These are phyloP conservation scores for Helleia helle DNA, from an alignment of 2,888 invertebrate genomes.

Conservation along the genomic window DNA sequence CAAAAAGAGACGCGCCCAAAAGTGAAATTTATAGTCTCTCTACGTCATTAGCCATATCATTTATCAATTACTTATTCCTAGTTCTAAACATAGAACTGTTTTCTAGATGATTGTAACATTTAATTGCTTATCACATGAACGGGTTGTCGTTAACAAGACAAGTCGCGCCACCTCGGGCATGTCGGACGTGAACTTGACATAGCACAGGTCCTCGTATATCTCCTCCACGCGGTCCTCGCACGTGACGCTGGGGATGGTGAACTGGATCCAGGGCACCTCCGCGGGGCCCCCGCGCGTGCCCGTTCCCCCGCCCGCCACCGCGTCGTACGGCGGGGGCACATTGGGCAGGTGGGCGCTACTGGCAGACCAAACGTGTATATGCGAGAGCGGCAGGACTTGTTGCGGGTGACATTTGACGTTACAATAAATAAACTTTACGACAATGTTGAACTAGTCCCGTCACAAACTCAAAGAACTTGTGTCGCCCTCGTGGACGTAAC, in stretches of 20 bases:
- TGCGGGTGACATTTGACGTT: no score
- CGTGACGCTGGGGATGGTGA: slow-evolving; percentile 76
- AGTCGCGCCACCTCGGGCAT: slow-evolving; percentile 77
- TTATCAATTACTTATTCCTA: no score
- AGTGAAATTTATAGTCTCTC: no score
- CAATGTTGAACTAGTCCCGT: no score
- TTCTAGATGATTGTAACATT: no score
- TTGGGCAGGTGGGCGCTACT: slow-evolving; percentile 41
- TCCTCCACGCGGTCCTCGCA: slow-evolving; percentile 83
- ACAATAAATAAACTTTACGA: no score
- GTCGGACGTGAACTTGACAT: slow-evolving; percentile 84
- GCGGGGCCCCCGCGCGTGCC: slow-evolving; percentile 26
- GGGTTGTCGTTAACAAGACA: no score
- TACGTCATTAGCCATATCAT: no score
- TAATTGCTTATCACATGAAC: neutral
- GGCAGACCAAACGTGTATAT: slow-evolving; percentile 19
- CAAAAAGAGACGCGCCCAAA: no score
- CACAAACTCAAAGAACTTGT: no score
- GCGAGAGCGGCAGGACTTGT: neutral
- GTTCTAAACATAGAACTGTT: no score
- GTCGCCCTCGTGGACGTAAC: no score
- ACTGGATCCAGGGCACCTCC: slow-evolving; percentile 78
- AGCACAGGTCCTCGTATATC: slow-evolving; percentile 91
- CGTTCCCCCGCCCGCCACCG: slow-evolving; percentile 39
- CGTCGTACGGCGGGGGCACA: slow-evolving; percentile 35